A percentile compares a stretch with the other conserved stretches of the same genome.
Evolutionary conservation across 2,113 vertebrate genomes (phyloP).

Genomic region (Chinchilla lanigera): DNA sequence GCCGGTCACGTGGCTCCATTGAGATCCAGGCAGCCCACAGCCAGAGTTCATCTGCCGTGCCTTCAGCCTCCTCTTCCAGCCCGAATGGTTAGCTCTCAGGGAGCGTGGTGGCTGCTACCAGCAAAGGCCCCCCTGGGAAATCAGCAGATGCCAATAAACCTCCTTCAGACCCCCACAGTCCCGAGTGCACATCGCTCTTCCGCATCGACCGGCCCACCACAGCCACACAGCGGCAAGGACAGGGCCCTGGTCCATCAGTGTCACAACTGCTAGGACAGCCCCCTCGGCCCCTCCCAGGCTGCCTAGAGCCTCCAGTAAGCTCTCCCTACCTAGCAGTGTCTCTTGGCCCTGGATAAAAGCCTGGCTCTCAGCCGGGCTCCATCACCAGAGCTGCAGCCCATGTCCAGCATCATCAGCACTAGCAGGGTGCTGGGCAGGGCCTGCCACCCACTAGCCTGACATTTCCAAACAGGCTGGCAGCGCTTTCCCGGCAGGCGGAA

Average conservation of each 20-base stretch:
- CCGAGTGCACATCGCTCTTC: not conserved
- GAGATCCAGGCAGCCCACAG: not conserved
- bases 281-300: not conserved
- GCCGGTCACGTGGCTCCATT: too few species aligned
- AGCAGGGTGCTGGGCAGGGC: not conserved
- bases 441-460: constrained; percentile 51
- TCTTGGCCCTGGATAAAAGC: not conserved
- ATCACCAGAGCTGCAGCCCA: fast-evolving
- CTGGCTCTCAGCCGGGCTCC: not conserved
- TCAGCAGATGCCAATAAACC: not conserved
- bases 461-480: constrained; percentile 58
- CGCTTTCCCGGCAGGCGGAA: not conserved
- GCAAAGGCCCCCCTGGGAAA: constrained; percentile 27
- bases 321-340: not conserved
- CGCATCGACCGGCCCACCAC: not conserved
- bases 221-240: not conserved
- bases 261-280: not conserved
- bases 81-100: not conserved
- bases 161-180: not conserved
- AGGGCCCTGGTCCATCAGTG: not conserved
- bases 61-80: not conserved
- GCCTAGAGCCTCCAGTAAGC: not conserved
- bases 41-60: not conserved
- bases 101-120: not conserved
- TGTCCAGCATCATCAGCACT: not conserved